Evolutionary conservation across 2,888 invertebrate species (phyloP), one percentile per base, ranked within the genome.

Genomic region (Drosophila gaucha): DNA sequence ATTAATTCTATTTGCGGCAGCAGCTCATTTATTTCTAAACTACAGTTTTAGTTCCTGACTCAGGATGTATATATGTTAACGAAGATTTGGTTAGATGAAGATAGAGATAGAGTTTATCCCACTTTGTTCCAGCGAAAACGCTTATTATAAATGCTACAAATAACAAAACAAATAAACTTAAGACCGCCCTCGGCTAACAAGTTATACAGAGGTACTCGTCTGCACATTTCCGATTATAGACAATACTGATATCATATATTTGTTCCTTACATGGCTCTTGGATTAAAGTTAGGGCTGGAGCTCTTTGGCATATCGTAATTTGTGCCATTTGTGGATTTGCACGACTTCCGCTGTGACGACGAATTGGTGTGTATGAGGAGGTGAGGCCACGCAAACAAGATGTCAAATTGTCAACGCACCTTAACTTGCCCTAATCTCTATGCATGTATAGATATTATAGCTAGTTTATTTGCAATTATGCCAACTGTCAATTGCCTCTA

Each of bases 401-500:
- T 80, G 76, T 76, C 85, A 72, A 82, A 74, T 80, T 84, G 84
- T 80, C 80, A 84, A 70, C 75, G 67, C 67, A 80, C 75, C 68
- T 67, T 54, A 46, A 50, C 52, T 55, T 35, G 46, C 38, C 52
- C 49, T 39, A 70, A 66, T 63, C 57, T 73, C 56, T 51, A 49
- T 67, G 52, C 39, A 49, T 38, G 57, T 47, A 28, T 33, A 41
- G 50, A 47, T 18, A 57, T 62, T 54, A 50, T 66, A 58, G 49
- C 51, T 67, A 56, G 50, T 58, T 76, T 74, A 63, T 79, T 74
- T 67, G 82, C 73, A 85, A 80, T 85, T 70, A 78, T 62, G 62
- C 60, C 57, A 70, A 69, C 60, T 74, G 66, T 36, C 57, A 67
- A 52, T 56, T 66, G 69, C 31, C 65, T 67, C 44, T 49, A 67